Base-by-base conservation (phyloP, 2,888 invertebrate genomes). In the Dolichopus griseipennis region DNA sequence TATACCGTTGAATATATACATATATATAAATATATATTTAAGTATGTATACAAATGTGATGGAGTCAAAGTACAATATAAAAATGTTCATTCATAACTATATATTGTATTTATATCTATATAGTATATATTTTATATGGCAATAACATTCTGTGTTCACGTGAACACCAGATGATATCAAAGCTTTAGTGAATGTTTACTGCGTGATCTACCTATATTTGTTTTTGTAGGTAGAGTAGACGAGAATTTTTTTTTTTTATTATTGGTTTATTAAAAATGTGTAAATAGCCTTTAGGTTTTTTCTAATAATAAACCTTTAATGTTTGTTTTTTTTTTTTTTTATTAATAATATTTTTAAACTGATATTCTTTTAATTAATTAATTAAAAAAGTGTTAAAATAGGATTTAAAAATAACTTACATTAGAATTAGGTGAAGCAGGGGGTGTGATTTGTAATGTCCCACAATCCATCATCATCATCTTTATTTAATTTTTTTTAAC, bases 131-230 rank as follows among this genome's bases (percentile, higher is more conserved):
- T n/a, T 20, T 43, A 67, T 21, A 63, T 52, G n/a, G 52, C 52
- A 52, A 52, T n/a, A 52, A 68, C 75, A 75, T 73, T 72, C 78
- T 88, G 79, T 88, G 87, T 90, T 91, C 92, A 92, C 92, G 92
- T 93, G 92, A 86, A 86, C 88, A 82, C 81, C 82, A 88, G 85
- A 87, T 91, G 90, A 87, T 87, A 81, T 52, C 52, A 52, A 52
- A 52, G 52, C 52, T 52, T 52, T 63, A 18, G 27, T 27, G 63
- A 63, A 63, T 63, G 63, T 27, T 63, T 27, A 27, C 63, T 27
- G 63, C 63, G 63, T 63, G 63, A 63, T 63, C 52, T 52, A 52
- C 52, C 52, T 52, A 52, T 52, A 52, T 52, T 52, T 52, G 52
- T 52, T 52, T 43, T 52, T 52, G 52, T 52, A 52, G 52, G 52